Evolutionary conservation across 2,113 vertebrate genomes (phyloP).

Genomic region (Ascaphus truei): DNA sequence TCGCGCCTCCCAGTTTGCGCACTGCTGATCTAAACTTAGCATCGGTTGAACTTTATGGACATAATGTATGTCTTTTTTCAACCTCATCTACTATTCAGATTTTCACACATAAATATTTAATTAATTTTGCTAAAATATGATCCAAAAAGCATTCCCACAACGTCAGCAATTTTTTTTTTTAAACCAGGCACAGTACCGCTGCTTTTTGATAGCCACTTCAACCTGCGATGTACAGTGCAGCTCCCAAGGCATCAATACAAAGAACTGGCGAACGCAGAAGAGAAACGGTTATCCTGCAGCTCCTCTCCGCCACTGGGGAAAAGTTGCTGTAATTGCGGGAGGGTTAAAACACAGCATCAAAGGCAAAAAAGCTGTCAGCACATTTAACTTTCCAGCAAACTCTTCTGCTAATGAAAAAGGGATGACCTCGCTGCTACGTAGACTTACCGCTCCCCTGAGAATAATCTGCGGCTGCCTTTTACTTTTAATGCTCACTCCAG

Average conservation of each 20-base stretch:
- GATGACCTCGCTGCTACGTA: conserved; percentile 60
- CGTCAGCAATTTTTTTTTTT: too few species aligned
- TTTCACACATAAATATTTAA: too few species aligned
- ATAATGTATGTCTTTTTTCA: too few species aligned
- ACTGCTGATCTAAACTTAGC: too few species aligned
- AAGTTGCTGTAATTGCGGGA: conserved; percentile 55
- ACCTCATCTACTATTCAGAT: too few species aligned
- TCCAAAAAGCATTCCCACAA: too few species aligned
- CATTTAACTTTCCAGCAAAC: conserved; percentile 64
- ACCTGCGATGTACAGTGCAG: too few species aligned
- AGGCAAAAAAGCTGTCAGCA: conserved; percentile 61
- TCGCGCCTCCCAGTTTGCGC: too few species aligned
- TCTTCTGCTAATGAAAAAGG: conserved; percentile 66
- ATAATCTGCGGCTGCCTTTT: conserved; percentile 46
- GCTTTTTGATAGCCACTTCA: too few species aligned
- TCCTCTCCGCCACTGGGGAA: conserved; percentile 55
- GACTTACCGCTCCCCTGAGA: conserved; percentile 64
- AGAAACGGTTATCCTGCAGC: conserved; percentile 56
- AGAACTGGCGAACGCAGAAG: conserved; percentile 56
- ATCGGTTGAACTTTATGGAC: too few species aligned
- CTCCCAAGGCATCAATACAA: conserved; percentile 59
- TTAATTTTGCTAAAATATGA: too few species aligned
- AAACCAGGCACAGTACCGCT: too few species aligned
- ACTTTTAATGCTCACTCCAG: conserved; percentile 62
- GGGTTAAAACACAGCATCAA: conserved; percentile 67